Percentiles rank a stretch among this genome's conserved stretches.
Conservation (phyloP, 1,140 invertebrate species). For the Tetragonula clypearis region DNA sequence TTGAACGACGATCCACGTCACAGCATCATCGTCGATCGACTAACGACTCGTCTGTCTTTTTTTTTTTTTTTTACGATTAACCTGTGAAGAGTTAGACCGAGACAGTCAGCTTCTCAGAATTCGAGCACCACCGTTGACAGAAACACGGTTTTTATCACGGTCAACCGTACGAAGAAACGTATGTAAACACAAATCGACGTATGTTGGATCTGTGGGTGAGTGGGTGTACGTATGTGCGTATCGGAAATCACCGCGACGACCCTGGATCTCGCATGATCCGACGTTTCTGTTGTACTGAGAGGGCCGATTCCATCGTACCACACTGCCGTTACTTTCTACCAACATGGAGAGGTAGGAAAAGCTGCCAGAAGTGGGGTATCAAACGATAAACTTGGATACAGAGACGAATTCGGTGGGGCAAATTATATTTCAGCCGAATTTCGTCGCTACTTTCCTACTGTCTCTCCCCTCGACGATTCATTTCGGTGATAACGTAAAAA, state of each 20-base stretch:
- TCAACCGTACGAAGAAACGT: too few relatives aligned
- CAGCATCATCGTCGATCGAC: not conserved
- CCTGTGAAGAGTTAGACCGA: too few relatives aligned
- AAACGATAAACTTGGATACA: constrained; percentile 28
- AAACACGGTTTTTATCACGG: not conserved
- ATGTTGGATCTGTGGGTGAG: not conserved
- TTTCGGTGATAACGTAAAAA: not conserved
- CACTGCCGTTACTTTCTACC: constrained; percentile 45
- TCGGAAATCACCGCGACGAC: not conserved
- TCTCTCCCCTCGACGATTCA: too few relatives aligned
- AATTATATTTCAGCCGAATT: not conserved
- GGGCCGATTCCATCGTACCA: constrained; percentile 23
- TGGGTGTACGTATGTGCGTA: not conserved
- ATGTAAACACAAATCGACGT: not conserved
- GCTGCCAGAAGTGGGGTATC: constrained; percentile 60
- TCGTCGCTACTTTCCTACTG: not conserved
- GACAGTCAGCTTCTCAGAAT: too few relatives aligned
- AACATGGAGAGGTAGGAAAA: constrained; percentile 27
- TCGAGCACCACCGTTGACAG: not conserved
- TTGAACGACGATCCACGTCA: not conserved
- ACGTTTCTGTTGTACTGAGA: constrained; percentile 54
- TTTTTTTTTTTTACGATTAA: not conserved
- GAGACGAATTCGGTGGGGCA: constrained; percentile 26
- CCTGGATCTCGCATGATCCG: constrained; percentile 45
- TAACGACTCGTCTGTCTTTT: not conserved